Base-by-base conservation (phyloP, 1,140 invertebrate species). In the Meloidogyne chitwoodi region DNA sequence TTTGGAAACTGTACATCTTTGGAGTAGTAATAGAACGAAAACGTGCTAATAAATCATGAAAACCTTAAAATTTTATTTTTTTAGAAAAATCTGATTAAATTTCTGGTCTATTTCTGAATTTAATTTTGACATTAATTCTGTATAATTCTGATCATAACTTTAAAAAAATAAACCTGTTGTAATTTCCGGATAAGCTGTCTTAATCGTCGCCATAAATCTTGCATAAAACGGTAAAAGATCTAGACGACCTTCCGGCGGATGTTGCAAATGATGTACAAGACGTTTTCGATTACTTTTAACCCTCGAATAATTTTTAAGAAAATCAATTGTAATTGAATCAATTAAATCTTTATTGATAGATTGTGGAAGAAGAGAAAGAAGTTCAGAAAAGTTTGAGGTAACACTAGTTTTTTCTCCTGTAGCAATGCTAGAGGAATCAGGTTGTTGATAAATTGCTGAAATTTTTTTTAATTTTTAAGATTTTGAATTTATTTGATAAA, bases 301-400 rank as follows among this genome's bases (percentile, higher is more conserved):
- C n/a, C 68, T 64, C 87, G 98, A 98, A 31, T 95, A 91, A 89
- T 93, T 94, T 76, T 95, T 91, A 74, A 95, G 90, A 88, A 98
- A 99, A 83, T 98, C 94, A 22, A 95, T 92, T 12, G 95, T 94
- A 2, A 94, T 93, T 87, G 94, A 95, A 85, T 99, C 96, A 79
- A 98, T 97, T 83, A 96, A 91, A 87, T 98, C 95, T 81, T 94
- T 90, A 88, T 96, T 98, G 0, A 98, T 93, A 89, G 94, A 97
- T 83, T 94, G 95, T 2, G 93, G 92, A 22, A 99, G 88, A 84
- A 93, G 92, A 73, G 91, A 92, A 5, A 98, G 88, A 87, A 95
- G 98, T 11, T 64, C 44, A 62, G 56, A 24, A 24, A 79, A 56
- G 69, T 76, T 81, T 1, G 56, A 16, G 11, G 79, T 29, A 22